A percentile compares a stretch with the other conserved stretches of the same genome.
phyloP scores from a whole-genome alignment of 2,113 vertebrate genomes.

The Catharus minimus region DNA sequence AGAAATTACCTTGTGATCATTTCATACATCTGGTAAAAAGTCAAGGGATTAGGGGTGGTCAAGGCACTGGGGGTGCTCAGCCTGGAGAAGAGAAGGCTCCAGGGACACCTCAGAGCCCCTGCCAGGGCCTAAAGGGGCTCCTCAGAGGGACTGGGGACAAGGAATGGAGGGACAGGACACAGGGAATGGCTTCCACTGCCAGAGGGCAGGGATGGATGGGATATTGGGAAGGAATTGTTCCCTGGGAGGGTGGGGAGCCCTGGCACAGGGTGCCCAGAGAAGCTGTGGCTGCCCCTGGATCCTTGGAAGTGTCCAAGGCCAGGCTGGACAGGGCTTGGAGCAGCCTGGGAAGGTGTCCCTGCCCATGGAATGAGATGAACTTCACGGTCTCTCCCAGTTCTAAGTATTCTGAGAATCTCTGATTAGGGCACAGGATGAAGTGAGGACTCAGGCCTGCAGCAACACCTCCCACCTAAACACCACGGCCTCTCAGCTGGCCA shows the following conservation, averaged over 20 bases:
- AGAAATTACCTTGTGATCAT: background rate
- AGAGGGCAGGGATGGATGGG: background rate
- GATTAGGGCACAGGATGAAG: background rate
- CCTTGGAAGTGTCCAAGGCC: background rate
- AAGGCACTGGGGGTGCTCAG: background rate
- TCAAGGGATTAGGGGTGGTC: background rate
- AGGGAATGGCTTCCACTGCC: background rate
- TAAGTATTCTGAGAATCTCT: background rate
- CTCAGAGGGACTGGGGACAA: background rate
- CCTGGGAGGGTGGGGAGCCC: background rate
- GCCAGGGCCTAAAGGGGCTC: background rate
- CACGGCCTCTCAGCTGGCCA: background rate
- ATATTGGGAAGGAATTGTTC: background rate
- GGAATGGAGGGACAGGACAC: background rate
- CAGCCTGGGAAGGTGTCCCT: background rate
- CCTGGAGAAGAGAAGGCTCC: background rate
- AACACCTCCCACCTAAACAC: background rate
- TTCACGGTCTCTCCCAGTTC: fast-evolving
- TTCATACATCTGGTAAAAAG: background rate
- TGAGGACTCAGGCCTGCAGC: background rate
- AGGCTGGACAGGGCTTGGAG: fast-evolving
- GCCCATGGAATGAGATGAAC: background rate
- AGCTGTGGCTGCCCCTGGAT: background rate
- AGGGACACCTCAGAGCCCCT: background rate
- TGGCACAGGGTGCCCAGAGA: background rate